A percentile compares a stretch with the other conserved stretches of the same genome.
Conservation (phyloP, 2,113 vertebrate genomes). For the Synchiropus splendidus region DNA sequence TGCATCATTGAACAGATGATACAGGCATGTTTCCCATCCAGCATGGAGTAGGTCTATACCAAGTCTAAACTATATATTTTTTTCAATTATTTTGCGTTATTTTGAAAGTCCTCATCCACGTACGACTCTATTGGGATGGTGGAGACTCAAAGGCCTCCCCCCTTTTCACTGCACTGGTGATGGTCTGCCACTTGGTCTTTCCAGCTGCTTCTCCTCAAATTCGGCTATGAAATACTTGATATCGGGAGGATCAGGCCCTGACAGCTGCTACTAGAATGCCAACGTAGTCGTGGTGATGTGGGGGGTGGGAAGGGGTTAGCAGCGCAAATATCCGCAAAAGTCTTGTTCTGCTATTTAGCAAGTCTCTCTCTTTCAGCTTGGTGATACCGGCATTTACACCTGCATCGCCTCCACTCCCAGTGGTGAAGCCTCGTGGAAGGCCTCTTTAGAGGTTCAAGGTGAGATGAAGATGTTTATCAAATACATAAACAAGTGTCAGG, state of each 20-base stretch:
- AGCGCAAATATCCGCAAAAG: slow-evolving; percentile 10
- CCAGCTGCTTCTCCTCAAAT: slow-evolving; percentile 25
- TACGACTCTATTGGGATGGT: too few species aligned
- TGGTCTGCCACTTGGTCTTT: slow-evolving; percentile 34
- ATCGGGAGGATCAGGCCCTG: slow-evolving; percentile 34
- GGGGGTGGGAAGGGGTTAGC: slow-evolving; percentile 1
- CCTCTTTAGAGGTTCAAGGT: slow-evolving; percentile 95
- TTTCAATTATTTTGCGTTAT: too few species aligned
- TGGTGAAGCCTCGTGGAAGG: slow-evolving; percentile 92
- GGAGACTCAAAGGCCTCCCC: too few species aligned
- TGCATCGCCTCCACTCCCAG: slow-evolving; percentile 92
- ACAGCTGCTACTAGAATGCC: slow-evolving; percentile 37
- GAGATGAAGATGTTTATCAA: slow-evolving; percentile 19
- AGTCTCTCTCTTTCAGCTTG: slow-evolving; percentile 66
- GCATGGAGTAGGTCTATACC: too few species aligned
- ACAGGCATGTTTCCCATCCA: too few species aligned
- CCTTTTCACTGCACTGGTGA: slow-evolving; percentile 40
- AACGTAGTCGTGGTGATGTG: slow-evolving; percentile 12
- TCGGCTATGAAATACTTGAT: slow-evolving; percentile 23
- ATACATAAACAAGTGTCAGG: neutral
- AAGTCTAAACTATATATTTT: too few species aligned
- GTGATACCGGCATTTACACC: slow-evolving; percentile 88
- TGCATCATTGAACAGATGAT: too few species aligned
- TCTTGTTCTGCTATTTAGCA: slow-evolving; percentile 20
- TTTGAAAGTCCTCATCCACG: too few species aligned